phyloP scores from a whole-genome alignment of 2,888 invertebrate genomes.

The Cabera pusaria region DNA sequence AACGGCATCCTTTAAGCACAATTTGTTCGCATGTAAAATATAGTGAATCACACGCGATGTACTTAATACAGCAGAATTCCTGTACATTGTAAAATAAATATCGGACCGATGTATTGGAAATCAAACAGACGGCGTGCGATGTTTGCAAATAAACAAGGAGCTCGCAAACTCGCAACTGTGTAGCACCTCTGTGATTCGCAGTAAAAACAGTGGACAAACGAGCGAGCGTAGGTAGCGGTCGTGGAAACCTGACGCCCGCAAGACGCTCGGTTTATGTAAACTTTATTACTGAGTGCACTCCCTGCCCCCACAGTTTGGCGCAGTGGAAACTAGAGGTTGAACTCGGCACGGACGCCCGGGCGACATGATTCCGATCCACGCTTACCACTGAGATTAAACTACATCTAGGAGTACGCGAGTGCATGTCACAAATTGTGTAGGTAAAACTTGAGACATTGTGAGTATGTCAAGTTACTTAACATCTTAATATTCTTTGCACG shows the following conservation, averaged over 20 bases:
- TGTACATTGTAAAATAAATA: conserved; percentile 57
- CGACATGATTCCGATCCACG: conserved; percentile 6
- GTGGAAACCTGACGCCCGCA: conserved; percentile 61
- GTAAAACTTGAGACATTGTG: no score
- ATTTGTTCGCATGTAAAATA: conserved; percentile 9
- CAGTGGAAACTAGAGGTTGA: conserved; percentile 12
- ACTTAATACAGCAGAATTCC: conserved; percentile 38
- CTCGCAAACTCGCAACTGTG: conserved; percentile 68
- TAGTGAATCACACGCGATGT: conserved; percentile 19
- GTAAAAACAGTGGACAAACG: conserved; percentile 72
- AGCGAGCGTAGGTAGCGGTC: conserved; percentile 38
- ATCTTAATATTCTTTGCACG: no score
- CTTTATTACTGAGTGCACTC: conserved; percentile 75
- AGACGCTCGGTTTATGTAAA: conserved; percentile 73
- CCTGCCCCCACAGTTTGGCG: conserved; percentile 27
- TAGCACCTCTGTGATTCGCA: conserved; percentile 70
- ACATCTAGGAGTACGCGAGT: conserved; percentile 1
- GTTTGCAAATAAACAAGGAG: conserved; percentile 68
- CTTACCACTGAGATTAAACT: neutral
- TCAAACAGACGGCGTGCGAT: conserved; percentile 56
- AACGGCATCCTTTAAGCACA: conserved; percentile 21
- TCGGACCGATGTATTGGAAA: conserved; percentile 57
- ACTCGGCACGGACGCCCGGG: conserved; percentile 5
- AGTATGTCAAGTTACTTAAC: no score
- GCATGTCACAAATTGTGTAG: no score